These are phyloP conservation scores for Anguilla anguilla DNA, from an alignment of 2,797 vertebrate species.

Conservation along the genomic window DNA sequence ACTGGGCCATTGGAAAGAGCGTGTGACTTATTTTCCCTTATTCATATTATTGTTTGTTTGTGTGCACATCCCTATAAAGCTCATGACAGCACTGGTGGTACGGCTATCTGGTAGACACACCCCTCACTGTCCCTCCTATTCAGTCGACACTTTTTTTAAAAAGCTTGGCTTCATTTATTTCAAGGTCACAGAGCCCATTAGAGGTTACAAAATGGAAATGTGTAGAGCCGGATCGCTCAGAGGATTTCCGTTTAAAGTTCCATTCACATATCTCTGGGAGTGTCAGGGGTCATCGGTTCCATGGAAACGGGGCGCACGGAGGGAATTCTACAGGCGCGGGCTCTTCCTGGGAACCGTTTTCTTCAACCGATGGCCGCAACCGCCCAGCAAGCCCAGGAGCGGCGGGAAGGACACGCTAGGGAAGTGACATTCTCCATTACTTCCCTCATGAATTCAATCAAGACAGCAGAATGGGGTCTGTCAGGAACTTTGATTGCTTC, in stretches of 20 bases:
- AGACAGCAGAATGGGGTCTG: slow-evolving; percentile 1
- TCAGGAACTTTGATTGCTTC: slow-evolving; percentile 11
- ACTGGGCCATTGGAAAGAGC: too few species aligned
- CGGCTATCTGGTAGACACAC: not conserved
- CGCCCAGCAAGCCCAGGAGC: not conserved
- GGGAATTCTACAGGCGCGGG: not conserved
- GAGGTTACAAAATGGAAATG: not conserved
- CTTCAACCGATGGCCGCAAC: not conserved
- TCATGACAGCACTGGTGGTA: too few species aligned
- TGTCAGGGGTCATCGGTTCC: not conserved
- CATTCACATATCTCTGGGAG: not conserved
- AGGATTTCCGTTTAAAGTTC: not conserved
- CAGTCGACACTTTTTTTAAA: not conserved
- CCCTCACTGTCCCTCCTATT: not conserved
- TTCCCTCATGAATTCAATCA: slow-evolving; percentile 12
- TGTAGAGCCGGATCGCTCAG: not conserved
- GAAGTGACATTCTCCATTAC: slow-evolving; percentile 7
- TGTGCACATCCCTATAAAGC: too few species aligned
- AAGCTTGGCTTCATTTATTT: not conserved
- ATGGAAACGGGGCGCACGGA: not conserved
- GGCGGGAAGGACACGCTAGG: not conserved
- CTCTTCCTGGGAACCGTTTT: not conserved
- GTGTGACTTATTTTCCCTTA: too few species aligned
- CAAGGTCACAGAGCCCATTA: not conserved
- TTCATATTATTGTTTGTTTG: too few species aligned